Evolutionary conservation across 1,140 invertebrate genomes (phyloP), one percentile per base, ranked within the genome.

Genomic region (Drosophila ananassae): DNA sequence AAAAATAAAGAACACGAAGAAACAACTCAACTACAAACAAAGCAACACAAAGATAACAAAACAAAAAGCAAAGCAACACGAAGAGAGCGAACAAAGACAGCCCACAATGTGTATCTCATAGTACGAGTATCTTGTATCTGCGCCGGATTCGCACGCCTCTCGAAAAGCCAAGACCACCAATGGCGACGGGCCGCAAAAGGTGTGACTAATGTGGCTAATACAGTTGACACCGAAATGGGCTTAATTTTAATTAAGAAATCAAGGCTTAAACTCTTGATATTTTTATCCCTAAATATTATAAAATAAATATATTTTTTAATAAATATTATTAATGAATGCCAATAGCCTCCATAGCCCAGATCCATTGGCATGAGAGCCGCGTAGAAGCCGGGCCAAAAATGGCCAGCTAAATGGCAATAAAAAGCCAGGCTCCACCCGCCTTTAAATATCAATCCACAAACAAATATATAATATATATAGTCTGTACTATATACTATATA

Each of bases 111-210:
- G 63, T 69, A 69, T 69, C 63, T 68, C 66, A 55, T 68, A 69
- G 67, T 69, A 71, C 52, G 64, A 69, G 66, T 69, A 69, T 69
- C 66, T 69, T 57, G 67, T 71, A 71, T 71, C 67, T 69, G 67
- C 61, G 41, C 30, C 44, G 52, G 51, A 71, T 71, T 71, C 52
- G 67, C 64, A 71, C 67, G 67, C 67, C 67, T 71, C 67, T 71
- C 44, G 41, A 46, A 34, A 22, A 28, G 24, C 44, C 32, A 48
- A 32, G 67, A 71, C 67, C 67, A 71, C 67, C 67, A 71, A 71
- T 71, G 64, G 67, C 67, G 67, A 47, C 41, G 13, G 17, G 44
- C 55, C 32, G 17, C 13, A 48, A 22, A 71, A 71, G 67, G 67
- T 71, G 67, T 71, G 67, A 71, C 67, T 71, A 69, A 71, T 69